phyloP scores from a whole-genome alignment of 2,113 vertebrate genomes.

The Coregonus clupeaformis region DNA sequence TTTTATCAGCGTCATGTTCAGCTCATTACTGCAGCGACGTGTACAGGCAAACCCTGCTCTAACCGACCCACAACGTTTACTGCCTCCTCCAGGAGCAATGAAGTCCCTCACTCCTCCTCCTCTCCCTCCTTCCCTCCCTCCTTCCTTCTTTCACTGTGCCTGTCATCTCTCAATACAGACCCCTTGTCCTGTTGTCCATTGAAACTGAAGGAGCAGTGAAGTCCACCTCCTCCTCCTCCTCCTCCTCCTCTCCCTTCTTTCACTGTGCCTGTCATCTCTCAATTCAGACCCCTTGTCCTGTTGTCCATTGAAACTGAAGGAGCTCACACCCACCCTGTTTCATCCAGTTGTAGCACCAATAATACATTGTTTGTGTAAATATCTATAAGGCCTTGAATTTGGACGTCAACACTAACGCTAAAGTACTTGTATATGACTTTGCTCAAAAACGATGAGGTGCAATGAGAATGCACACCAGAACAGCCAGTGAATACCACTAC shows the following conservation, averaged over 20 bases:
- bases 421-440: no score
- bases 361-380: neutral
- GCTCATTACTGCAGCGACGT: conserved; percentile 62
- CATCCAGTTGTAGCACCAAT: neutral
- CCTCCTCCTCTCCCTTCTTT: neutral
- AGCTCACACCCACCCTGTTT: neutral
- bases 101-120: conserved; percentile 37
- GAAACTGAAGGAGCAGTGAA: no score
- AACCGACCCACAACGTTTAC: conserved; percentile 61
- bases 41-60: conserved; percentile 44
- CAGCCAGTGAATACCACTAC: conserved; percentile 6
- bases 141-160: conserved; percentile 24
- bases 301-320: no score
- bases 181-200: no score
- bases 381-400: no score
- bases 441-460: no score
- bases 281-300: no score
- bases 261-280: neutral
- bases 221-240: neutral
- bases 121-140: conserved; percentile 25
- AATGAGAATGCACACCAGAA: neutral
- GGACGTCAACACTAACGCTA: no score
- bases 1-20: conserved; percentile 45
- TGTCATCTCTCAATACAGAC: conserved; percentile 9
- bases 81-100: conserved; percentile 55